Evolutionary conservation across 53 echinoderm and acorn worm species (phyloP), one percentile per base, ranked within the genome.

Genomic region (Astropecten irregularis): DNA sequence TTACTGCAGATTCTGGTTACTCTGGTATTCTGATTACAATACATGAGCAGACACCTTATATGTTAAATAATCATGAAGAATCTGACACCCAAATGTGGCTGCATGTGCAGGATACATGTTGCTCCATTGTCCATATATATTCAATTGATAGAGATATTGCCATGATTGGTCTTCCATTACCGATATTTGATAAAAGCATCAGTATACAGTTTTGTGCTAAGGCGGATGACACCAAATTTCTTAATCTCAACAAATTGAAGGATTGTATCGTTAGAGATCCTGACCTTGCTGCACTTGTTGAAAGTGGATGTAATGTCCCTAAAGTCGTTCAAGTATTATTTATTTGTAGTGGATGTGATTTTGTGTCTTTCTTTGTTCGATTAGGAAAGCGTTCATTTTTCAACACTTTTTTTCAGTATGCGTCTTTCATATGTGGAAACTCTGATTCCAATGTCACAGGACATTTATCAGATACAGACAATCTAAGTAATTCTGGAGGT

Each of bases 301-400:
- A 31, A 9, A 64, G 46, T 0, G 67, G 44, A 26, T 51, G 47
- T 19, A 28, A 84, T 76, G 46, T 84, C 2, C 38, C 20, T 13
- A 87, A 87, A 28, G 67, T 72, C 49, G 16, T 91, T 31, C 84
- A 91, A 50, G 58, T 83, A n/a, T 60, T 91, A 20, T 91, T n/a
- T n/a, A n/a, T n/a, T n/a, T n/a, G n/a, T n/a, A n/a, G n/a, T n/a
- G n/a, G n/a, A n/a, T n/a, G n/a, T 73, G 92, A 92, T 57, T 92
- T 92, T 89, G 92, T 92, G 27, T 92, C 88, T 23, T 92, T 71
- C 40, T 92, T 92, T 85, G 82, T 66, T 0, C 27, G 82, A 9
- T 19, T 79, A 15, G 85, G 88, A 0, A 92, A n/a, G n/a, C n/a
- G n/a, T n/a, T n/a, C n/a, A n/a, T n/a, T n/a, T n/a, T n/a, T n/a